Percentiles rank a stretch among this genome's conserved stretches.
phyloP scores from a whole-genome alignment of 2,113 vertebrate species.

The Syrrhaptes paradoxus region DNA sequence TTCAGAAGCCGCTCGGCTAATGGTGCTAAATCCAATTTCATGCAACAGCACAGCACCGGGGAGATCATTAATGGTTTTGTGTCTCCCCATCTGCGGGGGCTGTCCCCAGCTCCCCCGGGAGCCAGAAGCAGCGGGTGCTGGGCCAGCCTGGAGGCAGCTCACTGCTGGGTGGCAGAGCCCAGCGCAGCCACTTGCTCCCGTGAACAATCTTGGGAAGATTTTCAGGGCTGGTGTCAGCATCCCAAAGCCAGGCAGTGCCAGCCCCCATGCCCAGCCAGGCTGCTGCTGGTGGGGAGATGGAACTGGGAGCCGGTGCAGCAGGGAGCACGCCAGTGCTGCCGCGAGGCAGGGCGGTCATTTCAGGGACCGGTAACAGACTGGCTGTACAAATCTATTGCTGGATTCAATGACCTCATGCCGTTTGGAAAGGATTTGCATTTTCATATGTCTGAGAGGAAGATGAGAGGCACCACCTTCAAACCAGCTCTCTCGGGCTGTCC shows the following conservation, averaged over 20 bases:
- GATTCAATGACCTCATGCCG: background rate
- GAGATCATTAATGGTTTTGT: background rate
- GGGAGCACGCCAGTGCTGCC: background rate
- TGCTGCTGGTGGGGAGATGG: background rate
- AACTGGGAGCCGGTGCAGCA: rapidly evolving
- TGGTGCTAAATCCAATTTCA: constrained; percentile 30
- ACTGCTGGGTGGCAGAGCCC: background rate
- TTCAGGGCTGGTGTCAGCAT: background rate
- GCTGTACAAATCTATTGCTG: background rate
- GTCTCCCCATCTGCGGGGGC: background rate
- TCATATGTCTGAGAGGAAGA: background rate
- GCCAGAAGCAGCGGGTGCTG: rapidly evolving
- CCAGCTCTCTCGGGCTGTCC: background rate
- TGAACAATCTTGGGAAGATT: background rate
- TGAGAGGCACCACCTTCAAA: background rate
- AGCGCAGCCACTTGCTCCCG: background rate
- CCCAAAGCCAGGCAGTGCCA: background rate
- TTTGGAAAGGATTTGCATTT: background rate
- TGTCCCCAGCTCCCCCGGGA: background rate
- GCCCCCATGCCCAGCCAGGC: rapidly evolving
- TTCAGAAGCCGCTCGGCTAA: background rate
- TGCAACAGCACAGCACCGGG: rapidly evolving
- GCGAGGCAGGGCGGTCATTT: background rate
- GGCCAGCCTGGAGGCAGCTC: background rate
- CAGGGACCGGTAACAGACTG: background rate